A percentile compares a stretch with the other conserved stretches of the same genome.
Conservation (phyloP, 2,113 vertebrate genomes). For the Orthonyx spaldingii region DNA sequence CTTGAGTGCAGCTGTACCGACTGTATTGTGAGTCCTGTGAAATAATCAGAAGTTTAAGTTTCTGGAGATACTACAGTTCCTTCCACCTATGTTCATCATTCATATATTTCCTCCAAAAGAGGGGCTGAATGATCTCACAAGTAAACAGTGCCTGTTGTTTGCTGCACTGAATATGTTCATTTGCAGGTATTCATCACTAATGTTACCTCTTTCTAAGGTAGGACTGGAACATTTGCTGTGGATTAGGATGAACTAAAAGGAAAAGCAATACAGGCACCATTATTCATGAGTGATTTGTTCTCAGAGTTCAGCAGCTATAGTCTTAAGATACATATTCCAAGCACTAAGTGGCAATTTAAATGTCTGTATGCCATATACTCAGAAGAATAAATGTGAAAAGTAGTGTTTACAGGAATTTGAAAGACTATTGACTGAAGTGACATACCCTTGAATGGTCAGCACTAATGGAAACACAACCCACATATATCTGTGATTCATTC, state of each 20-base stretch:
- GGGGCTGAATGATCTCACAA: neutral
- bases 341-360: neutral
- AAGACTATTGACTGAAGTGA: neutral
- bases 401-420: neutral
- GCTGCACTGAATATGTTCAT: neutral
- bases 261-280: neutral
- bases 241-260: neutral
- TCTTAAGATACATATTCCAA: neutral
- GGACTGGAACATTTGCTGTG: neutral
- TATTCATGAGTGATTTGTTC: neutral
- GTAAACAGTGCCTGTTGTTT: neutral
- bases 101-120: neutral
- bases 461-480: neutral
- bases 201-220: neutral
- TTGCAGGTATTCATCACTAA: neutral
- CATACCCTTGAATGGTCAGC: neutral
- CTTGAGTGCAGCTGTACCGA: neutral
- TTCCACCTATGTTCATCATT: neutral
- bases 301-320: neutral
- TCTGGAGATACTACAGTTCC: neutral
- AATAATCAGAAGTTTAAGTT: neutral
- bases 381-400: neutral
- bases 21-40: neutral
- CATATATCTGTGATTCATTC: neutral
- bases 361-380: neutral